These are phyloP conservation scores for Sebastes ruberrimus DNA, from an alignment of 2,797 vertebrate genomes.

Conservation along the genomic window DNA sequence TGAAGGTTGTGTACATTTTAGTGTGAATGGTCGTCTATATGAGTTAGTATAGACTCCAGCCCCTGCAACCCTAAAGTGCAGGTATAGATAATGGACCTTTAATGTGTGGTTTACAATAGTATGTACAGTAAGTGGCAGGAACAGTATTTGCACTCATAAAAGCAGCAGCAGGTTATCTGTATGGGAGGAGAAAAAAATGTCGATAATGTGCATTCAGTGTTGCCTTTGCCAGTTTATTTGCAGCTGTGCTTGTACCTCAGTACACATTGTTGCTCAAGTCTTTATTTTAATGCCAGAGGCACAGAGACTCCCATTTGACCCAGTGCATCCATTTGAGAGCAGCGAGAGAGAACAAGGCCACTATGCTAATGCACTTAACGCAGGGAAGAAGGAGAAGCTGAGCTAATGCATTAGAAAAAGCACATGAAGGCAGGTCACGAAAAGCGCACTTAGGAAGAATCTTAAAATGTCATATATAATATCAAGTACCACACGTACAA, in stretches of 20 bases:
- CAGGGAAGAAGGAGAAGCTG: neutral
- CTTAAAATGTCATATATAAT: conserved; percentile 46
- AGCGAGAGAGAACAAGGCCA: conserved; percentile 32
- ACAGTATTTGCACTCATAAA: neutral
- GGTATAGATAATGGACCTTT: neutral
- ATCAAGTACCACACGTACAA: conserved; percentile 6
- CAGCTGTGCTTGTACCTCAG: neutral
- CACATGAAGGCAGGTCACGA: conserved; percentile 14
- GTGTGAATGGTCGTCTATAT: neutral
- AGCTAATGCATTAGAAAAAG: conserved; percentile 36
- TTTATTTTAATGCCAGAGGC: conserved; percentile 23
- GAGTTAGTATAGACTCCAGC: neutral
- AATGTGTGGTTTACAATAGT: neutral
- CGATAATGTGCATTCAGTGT: neutral
- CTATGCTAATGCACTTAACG: conserved; percentile 34
- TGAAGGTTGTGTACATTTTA: neutral
- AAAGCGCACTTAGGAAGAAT: conserved; percentile 47
- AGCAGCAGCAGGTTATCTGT: neutral
- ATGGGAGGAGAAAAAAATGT: neutral
- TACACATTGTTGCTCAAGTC: neutral
- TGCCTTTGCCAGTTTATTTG: neutral
- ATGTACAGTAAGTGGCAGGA: neutral
- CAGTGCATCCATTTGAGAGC: conserved; percentile 27
- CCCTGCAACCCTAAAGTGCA: neutral
- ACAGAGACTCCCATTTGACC: conserved; percentile 31